Percentiles rank a stretch among this genome's conserved stretches.
phyloP scores from a whole-genome alignment of 2,113 vertebrate genomes.

The Oncorhynchus keta region DNA sequence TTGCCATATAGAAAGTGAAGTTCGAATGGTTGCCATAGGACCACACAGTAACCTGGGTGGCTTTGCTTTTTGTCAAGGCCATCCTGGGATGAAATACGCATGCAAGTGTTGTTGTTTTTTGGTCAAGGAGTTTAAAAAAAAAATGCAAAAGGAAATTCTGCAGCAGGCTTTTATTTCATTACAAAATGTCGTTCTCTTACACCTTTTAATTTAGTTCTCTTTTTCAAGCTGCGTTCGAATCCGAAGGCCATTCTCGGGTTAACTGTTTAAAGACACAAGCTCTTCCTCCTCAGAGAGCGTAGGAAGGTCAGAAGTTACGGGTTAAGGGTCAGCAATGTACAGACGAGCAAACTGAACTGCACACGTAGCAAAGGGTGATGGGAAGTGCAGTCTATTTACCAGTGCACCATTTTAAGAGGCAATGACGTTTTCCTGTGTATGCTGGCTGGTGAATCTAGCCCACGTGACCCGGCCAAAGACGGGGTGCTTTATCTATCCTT shows the following conservation, averaged over 20 bases:
- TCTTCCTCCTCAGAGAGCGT: constrained; percentile 9
- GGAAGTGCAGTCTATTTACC: constrained; percentile 74
- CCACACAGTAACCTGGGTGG: constrained; percentile 78
- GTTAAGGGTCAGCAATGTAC: constrained; percentile 76
- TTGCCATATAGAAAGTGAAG: constrained; percentile 81
- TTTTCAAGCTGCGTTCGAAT: constrained; percentile 88
- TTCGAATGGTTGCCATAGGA: constrained; percentile 82
- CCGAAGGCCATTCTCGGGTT: constrained; percentile 76
- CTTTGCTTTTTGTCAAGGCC: constrained; percentile 67
- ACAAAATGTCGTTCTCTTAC: constrained; percentile 70
- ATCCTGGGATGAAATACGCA: constrained; percentile 89
- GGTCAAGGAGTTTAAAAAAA: constrained; percentile 86
- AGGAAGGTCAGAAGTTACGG: neutral
- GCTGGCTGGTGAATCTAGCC: constrained; percentile 78
- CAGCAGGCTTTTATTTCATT: constrained; percentile 89
- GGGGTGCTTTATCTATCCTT: neutral
- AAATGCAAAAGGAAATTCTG: constrained; percentile 73
- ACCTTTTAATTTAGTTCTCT: constrained; percentile 83
- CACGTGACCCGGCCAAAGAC: constrained; percentile 88
- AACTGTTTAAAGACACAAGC: constrained; percentile 78
- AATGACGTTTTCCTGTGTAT: constrained; percentile 88
- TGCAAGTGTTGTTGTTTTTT: constrained; percentile 99
- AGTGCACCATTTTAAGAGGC: neutral
- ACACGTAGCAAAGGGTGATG: constrained; percentile 79
- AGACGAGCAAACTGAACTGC: constrained; percentile 65